phyloP scores from a whole-genome alignment of 1,140 invertebrate genomes.

The Apis florea region DNA sequence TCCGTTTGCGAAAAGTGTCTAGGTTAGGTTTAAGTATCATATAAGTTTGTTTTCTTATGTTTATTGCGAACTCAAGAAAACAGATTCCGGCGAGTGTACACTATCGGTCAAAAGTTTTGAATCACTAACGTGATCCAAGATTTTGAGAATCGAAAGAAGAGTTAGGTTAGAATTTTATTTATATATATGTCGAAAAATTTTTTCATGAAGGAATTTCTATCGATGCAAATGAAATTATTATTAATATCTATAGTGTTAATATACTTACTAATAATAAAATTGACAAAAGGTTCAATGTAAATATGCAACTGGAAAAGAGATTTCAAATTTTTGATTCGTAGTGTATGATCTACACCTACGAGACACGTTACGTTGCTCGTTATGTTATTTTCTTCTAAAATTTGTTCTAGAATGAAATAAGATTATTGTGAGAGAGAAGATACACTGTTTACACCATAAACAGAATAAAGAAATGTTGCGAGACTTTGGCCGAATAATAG shows the following conservation, averaged over 20 bases:
- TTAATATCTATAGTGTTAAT: too few species aligned
- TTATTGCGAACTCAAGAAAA: conserved; percentile 6
- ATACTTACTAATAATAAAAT: too few species aligned
- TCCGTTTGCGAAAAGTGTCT: neutral
- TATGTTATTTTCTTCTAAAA: conserved; percentile 11
- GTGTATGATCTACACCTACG: neutral
- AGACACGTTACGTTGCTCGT: neutral
- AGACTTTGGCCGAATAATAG: conserved; percentile 4
- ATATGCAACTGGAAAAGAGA: too few species aligned
- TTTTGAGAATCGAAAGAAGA: too few species aligned
- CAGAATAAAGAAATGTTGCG: neutral
- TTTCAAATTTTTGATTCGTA: too few species aligned
- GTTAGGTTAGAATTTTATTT: too few species aligned
- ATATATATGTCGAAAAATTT: too few species aligned
- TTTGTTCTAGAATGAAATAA: conserved; percentile 5
- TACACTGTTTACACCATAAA: neutral
- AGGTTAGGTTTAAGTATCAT: conserved; percentile 16
- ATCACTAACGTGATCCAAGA: too few species aligned
- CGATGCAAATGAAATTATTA: too few species aligned
- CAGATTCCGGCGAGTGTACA: neutral
- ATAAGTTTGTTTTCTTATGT: conserved; percentile 35
- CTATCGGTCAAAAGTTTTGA: too few species aligned
- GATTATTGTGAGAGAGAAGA: neutral
- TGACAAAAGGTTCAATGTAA: too few species aligned
- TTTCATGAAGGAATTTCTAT: too few species aligned